These are phyloP conservation scores for Gordius sp. DNA, from an alignment of 2,888 invertebrate genomes.

Conservation along the genomic window DNA sequence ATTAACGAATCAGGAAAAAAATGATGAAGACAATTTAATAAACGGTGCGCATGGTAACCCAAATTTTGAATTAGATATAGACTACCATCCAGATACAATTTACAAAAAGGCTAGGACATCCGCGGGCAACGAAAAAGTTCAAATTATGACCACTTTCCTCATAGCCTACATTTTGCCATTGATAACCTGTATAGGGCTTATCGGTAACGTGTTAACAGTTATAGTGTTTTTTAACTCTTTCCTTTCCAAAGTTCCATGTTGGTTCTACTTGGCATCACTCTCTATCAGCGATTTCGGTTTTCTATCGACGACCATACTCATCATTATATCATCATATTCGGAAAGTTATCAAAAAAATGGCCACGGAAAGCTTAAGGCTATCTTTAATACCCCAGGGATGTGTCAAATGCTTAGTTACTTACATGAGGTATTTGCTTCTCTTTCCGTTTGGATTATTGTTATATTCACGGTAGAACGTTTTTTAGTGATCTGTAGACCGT, in stretches of 20 bases:
- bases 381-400: conserved; percentile 1
- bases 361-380: background rate
- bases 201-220: conserved; percentile 2
- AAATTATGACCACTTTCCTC: background rate
- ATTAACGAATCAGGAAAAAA: no score
- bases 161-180: background rate
- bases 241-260: background rate
- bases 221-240: conserved; percentile 11
- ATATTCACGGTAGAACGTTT: conserved; percentile 10
- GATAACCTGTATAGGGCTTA: background rate
- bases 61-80: no score
- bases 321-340: background rate
- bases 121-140: background rate
- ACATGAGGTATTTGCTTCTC: conserved; percentile 6
- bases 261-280: background rate
- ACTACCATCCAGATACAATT: no score
- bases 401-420: conserved; percentile 5
- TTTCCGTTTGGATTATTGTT: conserved; percentile 10
- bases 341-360: background rate
- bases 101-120: background rate
- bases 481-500: background rate
- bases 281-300: conserved; percentile 12
- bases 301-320: background rate
- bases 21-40: no score
- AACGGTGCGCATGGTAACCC: no score